These are phyloP conservation scores for Tautogolabrus adspersus DNA, from an alignment of 2,113 vertebrate species.

Conservation along the genomic window DNA sequence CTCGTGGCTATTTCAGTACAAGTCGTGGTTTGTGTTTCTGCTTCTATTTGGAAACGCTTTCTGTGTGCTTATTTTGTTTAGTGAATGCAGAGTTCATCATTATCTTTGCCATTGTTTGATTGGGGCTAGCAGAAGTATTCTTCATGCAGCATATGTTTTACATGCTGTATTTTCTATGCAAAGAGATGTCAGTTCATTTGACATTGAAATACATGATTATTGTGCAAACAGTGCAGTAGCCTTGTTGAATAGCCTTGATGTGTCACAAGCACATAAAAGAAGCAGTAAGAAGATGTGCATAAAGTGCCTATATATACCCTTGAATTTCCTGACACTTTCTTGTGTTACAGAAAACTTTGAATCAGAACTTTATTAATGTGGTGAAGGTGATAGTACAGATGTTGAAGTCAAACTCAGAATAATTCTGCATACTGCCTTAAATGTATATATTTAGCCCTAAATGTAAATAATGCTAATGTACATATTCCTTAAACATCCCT, in stretches of 20 bases:
- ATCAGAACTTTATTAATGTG: background rate
- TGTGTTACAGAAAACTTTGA: background rate
- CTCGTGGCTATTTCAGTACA: background rate
- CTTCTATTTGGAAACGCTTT: background rate
- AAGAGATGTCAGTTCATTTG: background rate
- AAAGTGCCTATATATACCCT: background rate
- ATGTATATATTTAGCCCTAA: too few species aligned
- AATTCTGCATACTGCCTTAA: background rate
- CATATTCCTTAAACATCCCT: too few species aligned
- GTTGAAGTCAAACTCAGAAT: background rate
- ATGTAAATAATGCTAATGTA: too few species aligned
- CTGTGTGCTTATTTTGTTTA: conserved; percentile 10
- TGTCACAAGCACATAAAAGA: background rate
- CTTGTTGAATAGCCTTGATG: background rate
- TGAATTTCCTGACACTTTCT: background rate
- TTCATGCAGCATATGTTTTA: background rate
- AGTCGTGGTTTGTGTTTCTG: conserved; percentile 6
- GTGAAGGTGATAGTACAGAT: background rate
- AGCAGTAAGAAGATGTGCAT: background rate
- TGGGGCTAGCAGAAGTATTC: background rate
- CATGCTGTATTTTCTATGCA: background rate
- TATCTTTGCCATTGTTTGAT: background rate
- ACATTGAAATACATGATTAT: background rate
- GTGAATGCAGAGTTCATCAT: conserved; percentile 2
- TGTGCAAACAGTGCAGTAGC: background rate